Evolutionary conservation across 2,113 vertebrate genomes (phyloP).

Genomic region (Acanthisitta chloris): DNA sequence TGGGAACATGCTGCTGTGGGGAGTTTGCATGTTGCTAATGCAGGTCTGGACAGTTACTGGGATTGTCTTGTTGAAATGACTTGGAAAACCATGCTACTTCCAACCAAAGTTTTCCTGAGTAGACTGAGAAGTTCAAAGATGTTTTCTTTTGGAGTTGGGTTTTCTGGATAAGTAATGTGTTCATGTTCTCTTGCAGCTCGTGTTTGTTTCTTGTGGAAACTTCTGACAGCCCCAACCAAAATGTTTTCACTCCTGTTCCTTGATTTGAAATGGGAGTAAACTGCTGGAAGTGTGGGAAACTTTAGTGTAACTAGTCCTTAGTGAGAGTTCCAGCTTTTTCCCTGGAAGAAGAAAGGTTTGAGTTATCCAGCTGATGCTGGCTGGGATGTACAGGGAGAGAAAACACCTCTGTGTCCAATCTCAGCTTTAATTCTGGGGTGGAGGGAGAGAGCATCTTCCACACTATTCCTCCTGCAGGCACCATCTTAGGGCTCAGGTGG

Average conservation of each 20-base stretch:
- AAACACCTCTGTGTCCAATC: rapidly evolving
- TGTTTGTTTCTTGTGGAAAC: neutral
- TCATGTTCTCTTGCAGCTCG: neutral
- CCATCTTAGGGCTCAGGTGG: neutral
- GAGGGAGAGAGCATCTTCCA: neutral
- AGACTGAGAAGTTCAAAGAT: neutral
- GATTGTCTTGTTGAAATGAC: neutral
- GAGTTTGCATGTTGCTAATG: rapidly evolving
- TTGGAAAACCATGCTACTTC: neutral
- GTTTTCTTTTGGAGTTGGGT: neutral
- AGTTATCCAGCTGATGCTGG: rapidly evolving
- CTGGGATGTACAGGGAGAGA: neutral
- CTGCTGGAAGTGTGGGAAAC: neutral
- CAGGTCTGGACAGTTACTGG: rapidly evolving
- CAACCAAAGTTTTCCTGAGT: neutral
- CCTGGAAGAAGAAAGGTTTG: neutral
- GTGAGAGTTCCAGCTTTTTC: neutral
- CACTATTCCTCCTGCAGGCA: neutral
- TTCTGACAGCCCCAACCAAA: neutral
- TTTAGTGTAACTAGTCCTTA: neutral
- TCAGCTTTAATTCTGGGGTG: neutral
- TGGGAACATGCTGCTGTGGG: too few relatives aligned
- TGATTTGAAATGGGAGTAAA: neutral
- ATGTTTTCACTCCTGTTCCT: neutral
- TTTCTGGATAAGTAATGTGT: rapidly evolving